A percentile compares a stretch with the other conserved stretches of the same genome.
phyloP scores from a whole-genome alignment of 2,797 vertebrate species.

The Diplodus puntazzo region DNA sequence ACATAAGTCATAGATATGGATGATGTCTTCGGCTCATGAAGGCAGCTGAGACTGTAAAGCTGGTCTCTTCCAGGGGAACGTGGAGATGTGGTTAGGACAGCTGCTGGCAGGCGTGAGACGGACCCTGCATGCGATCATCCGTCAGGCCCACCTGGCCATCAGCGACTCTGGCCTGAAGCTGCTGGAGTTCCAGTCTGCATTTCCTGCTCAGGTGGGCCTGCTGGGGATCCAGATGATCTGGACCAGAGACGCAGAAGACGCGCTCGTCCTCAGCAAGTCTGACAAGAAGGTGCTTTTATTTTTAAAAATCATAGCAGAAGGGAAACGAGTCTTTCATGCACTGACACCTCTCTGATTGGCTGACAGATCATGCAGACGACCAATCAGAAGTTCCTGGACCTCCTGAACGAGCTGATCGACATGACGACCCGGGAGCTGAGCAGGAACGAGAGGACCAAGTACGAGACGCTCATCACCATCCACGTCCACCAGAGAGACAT shows the following conservation, averaged over 20 bases:
- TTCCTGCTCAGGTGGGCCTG: slow-evolving; percentile 90
- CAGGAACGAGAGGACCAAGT: slow-evolving; percentile 89
- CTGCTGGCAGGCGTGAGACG: slow-evolving; percentile 86
- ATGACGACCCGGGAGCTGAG: slow-evolving; percentile 88
- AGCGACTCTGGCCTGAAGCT: slow-evolving; percentile 84
- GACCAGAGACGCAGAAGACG: slow-evolving; percentile 89
- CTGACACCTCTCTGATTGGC: slow-evolving; percentile 13
- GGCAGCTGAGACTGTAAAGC: neutral
- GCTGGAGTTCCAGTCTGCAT: slow-evolving; percentile 86
- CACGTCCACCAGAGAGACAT: slow-evolving; percentile 93
- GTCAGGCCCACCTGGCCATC: slow-evolving; percentile 83
- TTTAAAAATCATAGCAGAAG: neutral
- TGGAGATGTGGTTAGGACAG: slow-evolving; percentile 90
- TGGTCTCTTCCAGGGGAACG: slow-evolving; percentile 82
- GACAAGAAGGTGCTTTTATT: slow-evolving; percentile 87
- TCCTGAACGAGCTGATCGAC: slow-evolving; percentile 90
- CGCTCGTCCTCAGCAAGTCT: slow-evolving; percentile 84
- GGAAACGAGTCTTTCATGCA: neutral
- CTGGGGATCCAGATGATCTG: slow-evolving; percentile 92
- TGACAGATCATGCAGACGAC: slow-evolving; percentile 87
- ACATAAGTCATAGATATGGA: no score
- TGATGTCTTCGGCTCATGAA: neutral
- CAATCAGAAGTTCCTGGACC: slow-evolving; percentile 89
- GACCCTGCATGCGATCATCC: slow-evolving; percentile 88
- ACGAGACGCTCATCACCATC: slow-evolving; percentile 92